Conservation (phyloP, 2,113 vertebrate genomes). For the Chaetodon auriga region DNA sequence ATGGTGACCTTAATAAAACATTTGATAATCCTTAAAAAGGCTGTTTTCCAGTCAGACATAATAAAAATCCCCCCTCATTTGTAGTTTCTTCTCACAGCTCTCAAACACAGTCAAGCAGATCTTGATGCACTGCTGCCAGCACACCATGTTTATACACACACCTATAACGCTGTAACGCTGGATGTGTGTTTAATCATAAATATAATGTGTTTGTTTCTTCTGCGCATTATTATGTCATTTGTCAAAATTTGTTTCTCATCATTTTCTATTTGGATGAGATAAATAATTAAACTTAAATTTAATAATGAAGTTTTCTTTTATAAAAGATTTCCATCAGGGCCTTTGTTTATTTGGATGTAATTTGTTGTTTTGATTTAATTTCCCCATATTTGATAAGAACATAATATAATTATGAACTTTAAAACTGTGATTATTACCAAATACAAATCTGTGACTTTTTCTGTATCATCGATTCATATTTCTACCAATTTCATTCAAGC, state of each 20-base stretch:
- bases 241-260: neutral
- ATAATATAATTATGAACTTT: neutral
- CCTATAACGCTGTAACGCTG: neutral
- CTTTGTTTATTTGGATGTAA: neutral
- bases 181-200: neutral
- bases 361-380: conserved; percentile 3
- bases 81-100: no score
- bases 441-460: neutral
- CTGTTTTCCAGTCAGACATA: neutral
- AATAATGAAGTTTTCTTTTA: no score
- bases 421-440: neutral
- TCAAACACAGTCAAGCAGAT: no score
- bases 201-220: neutral
- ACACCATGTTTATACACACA: neutral
- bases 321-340: neutral
- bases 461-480: neutral
- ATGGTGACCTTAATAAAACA: neutral
- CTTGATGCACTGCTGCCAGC: neutral
- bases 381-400: neutral
- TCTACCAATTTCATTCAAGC: neutral
- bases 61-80: neutral
- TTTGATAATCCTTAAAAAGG: neutral
- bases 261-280: neutral
- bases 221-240: neutral
- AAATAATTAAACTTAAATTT: neutral